Base-by-base conservation (phyloP, 2,797 vertebrate genomes). In the Ceryle rudis region DNA sequence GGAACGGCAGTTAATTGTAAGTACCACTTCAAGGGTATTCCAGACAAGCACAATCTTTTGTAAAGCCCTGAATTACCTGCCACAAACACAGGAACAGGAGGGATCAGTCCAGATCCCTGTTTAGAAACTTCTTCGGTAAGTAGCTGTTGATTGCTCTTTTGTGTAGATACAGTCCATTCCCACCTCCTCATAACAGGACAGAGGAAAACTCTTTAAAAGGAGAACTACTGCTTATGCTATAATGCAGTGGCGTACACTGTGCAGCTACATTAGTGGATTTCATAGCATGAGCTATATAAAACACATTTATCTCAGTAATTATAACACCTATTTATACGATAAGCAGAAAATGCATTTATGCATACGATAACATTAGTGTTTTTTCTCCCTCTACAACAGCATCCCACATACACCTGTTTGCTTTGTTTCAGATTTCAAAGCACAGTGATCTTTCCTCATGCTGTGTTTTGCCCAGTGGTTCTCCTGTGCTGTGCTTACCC, bases 371-470 rank as follows among this genome's bases (percentile, higher is more conserved):
- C 5, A 11, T 10, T 58, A 62, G 20, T 65, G 51, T 25, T 33
- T 67, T 65, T 74, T 7, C 13, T 47, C 39, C 13, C 21, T 77
- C 35, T 35, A 5, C 35, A 66, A 14, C 16, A 19, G 11, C 22
- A 54, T 4, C 6, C 54, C 62, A 47, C 7, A 29, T 4, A 29
- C 2, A 9, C 11, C 35, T 47, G 37, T 37, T 73, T 73, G 82
- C 92, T 86, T 73, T 86, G 52, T 61, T 94, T 80, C 69, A 64
- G 55, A 44, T 47, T 73, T 82, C 67, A 94, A 80, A 85, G 84
- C 60, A 65, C 37, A 49, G 14, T 2, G 28, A 69, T 85, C 39
- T 54, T 57, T 20, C 54, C 64, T 66, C 65, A 29, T 5, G 23
- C 35, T 17, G 54, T 14, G 28, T 37, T 93, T 41, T 44, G 35